Percentiles rank a stretch among this genome's conserved stretches.
These are phyloP conservation scores for Ormyrus labotus DNA, from an alignment of 2,888 invertebrate genomes.

Conservation along the genomic window DNA sequence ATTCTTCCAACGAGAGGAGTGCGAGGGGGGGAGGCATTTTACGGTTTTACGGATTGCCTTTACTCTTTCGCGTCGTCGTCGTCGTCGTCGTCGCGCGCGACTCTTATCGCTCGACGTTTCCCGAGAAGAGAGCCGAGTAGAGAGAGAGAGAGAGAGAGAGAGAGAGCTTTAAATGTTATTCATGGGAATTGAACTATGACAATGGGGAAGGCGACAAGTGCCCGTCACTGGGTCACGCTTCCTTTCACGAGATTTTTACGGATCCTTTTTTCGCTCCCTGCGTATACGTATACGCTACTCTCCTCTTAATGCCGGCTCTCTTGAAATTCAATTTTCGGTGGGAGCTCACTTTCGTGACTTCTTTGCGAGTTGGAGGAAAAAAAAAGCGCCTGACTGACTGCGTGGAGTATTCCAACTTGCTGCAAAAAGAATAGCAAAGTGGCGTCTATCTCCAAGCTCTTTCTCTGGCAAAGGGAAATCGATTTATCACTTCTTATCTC, in stretches of 20 bases:
- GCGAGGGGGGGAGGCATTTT: slow-evolving; percentile 5
- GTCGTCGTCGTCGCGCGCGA: neutral
- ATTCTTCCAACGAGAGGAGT: slow-evolving; percentile 54
- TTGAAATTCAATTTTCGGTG: slow-evolving; percentile 16
- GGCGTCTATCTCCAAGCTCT: too few relatives aligned
- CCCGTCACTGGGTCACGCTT: slow-evolving; percentile 24
- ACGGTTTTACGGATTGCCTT: slow-evolving; percentile 48
- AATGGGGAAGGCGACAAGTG: slow-evolving; percentile 6
- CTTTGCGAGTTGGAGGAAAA: too few relatives aligned
- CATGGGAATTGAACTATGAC: slow-evolving; percentile 49
- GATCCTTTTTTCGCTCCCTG: neutral
- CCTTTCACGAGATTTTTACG: neutral
- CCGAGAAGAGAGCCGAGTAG: neutral
- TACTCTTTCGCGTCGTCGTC: slow-evolving; percentile 16
- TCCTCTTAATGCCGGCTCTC: neutral
- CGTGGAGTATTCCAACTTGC: too few relatives aligned
- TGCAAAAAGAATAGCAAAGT: too few relatives aligned
- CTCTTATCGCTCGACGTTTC: slow-evolving; percentile 36
- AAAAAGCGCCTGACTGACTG: too few relatives aligned
- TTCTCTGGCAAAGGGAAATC: neutral
- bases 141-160: neutral
- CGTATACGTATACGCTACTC: too few relatives aligned
- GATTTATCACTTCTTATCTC: neutral
- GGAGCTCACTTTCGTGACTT: too few relatives aligned
- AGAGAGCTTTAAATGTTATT: slow-evolving; percentile 46